Conservation (phyloP, 2,113 vertebrate genomes). For the Arvicanthis niloticus region DNA sequence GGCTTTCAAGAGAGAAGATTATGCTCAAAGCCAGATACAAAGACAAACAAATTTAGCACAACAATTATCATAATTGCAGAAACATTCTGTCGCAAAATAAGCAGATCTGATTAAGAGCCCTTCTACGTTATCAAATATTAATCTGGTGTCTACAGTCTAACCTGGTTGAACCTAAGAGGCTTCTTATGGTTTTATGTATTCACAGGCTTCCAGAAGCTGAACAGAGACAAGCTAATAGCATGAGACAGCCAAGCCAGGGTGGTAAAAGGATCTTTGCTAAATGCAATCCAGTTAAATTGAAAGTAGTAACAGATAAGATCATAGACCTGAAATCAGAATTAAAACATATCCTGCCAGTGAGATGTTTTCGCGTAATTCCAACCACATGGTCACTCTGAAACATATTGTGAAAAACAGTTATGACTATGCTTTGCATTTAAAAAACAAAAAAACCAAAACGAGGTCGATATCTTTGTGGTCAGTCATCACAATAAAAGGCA, state of each 20-base stretch:
- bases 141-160: slow-evolving; percentile 95
- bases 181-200: slow-evolving; percentile 97
- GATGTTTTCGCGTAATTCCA: slow-evolving; percentile 73
- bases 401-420: slow-evolving; percentile 48
- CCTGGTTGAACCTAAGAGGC: slow-evolving; percentile 94
- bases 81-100: slow-evolving; percentile 94
- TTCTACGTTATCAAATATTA: slow-evolving; percentile 99
- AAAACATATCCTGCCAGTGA: slow-evolving; percentile 80
- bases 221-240: slow-evolving; percentile 95
- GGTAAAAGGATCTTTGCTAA: slow-evolving; percentile 90
- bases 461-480: slow-evolving; percentile 59
- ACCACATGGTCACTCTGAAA: slow-evolving; percentile 63
- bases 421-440: slow-evolving; percentile 54
- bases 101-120: slow-evolving; percentile 97
- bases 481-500: slow-evolving; percentile 60
- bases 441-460: background rate
- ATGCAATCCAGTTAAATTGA: slow-evolving; percentile 95
- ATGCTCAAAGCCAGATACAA: slow-evolving; percentile 90
- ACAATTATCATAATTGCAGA: slow-evolving; percentile 99
- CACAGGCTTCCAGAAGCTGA: slow-evolving; percentile 95
- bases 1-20: slow-evolving; percentile 90
- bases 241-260: slow-evolving; percentile 91
- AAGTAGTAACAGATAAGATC: slow-evolving; percentile 89
- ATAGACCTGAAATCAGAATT: slow-evolving; percentile 87
- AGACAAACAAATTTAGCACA: slow-evolving; percentile 96